phyloP scores from a whole-genome alignment of 2,888 invertebrate species.

The Lochmaea capreae region DNA sequence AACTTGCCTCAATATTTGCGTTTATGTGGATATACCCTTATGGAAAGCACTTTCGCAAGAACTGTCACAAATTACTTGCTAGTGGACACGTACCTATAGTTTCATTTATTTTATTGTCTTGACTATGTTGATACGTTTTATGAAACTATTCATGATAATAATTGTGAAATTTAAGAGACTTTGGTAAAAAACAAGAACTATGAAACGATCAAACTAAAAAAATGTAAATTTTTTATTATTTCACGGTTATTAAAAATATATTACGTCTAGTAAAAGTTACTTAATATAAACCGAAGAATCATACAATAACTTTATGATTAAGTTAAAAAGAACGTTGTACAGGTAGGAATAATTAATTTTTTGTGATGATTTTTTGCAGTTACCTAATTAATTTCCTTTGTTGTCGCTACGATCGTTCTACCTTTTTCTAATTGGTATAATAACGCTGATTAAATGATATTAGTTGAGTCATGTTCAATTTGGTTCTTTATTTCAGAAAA shows the following conservation, averaged over 20 bases:
- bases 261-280: background rate
- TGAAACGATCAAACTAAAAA: too few species aligned
- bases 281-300: background rate
- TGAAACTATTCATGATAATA: too few species aligned
- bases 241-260: background rate
- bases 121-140: too few species aligned
- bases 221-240: background rate
- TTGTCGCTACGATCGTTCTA: slow-evolving; percentile 31
- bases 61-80: too few species aligned
- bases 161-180: too few species aligned
- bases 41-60: too few species aligned
- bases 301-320: background rate
- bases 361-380: slow-evolving; percentile 25
- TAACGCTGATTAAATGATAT: slow-evolving; percentile 45
- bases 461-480: slow-evolving; percentile 45
- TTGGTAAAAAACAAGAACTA: too few species aligned
- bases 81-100: too few species aligned
- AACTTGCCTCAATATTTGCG: too few species aligned
- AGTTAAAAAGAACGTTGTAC: background rate
- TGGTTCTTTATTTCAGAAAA: slow-evolving; percentile 35
- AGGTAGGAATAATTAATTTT: slow-evolving; percentile 31
- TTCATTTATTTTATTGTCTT: too few species aligned
- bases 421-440: slow-evolving; percentile 45
- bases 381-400: slow-evolving; percentile 35
- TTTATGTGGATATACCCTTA: too few species aligned